Evolutionary conservation across 2,113 vertebrate species (phyloP), one percentile per base, ranked within the genome.

Genomic region (Ornithorhynchus anatinus): DNA sequence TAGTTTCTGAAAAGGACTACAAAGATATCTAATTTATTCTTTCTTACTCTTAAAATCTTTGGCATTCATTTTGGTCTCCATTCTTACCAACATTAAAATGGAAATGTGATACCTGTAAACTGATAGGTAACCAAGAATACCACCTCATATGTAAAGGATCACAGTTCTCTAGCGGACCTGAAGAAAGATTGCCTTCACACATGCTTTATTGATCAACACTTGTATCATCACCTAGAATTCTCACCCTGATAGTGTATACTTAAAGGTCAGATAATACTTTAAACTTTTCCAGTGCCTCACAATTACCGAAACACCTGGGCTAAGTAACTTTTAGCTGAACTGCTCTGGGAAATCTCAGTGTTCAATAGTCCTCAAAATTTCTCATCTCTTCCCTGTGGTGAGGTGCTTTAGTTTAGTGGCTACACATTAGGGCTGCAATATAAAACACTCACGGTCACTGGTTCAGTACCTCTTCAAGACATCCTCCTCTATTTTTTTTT

Each of bases 311-410:
- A 90, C 88, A 90, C 85, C 79, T 90, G 85, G 79, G 86, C 85
- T 87, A 88, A 92, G 84, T 86, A 87, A 88, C 80, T 86, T 90
- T 90, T 84, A 82, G 72, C 87, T 88, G 89, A 90, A 68, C 68
- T 43, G 43, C 22, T 39, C 48, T 7, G 44, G 90, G 85, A 90
- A 88, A 89, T 87, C 59, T 79, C 13, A 9, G 79, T 90, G 90
- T 69, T 93, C 89, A 91, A 90, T 85, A 84, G 81, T 77, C 90
- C 89, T 90, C 91, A 87, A 91, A 92, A 90, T 93, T 91, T 93
- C 87, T 91, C 88, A 92, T 94, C 89, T 92, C 86, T 89, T 91
- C 87, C 88, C 90, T 86, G 77, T 72, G 70, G 91, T 79, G 88
- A 89, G 31, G 61, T 67, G 66, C 63, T 91, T 91, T 86, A 70